Conservation (phyloP, 37 sponge, comb jelly and placozoan genomes). For the Eunapius fragilis region DNA sequence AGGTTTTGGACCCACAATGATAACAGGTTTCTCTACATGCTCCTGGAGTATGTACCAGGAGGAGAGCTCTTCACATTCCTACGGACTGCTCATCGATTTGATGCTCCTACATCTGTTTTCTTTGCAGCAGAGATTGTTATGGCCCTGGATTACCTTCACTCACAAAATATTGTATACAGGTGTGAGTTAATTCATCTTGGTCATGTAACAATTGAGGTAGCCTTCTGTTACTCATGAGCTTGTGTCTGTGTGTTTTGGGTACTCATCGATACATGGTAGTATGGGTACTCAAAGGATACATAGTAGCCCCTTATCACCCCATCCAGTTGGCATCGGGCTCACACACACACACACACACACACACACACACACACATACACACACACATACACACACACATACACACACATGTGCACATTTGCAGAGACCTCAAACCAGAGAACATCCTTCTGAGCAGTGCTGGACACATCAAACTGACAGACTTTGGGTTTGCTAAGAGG, state of each 20-base stretch:
- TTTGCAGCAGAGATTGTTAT: conserved; percentile 94
- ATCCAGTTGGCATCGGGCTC: too few relatives aligned
- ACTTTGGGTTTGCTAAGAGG: conserved; percentile 95
- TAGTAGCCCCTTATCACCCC: neutral
- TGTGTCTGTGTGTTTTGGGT: too few relatives aligned
- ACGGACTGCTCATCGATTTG: conserved; percentile 79
- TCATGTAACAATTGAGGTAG: neutral
- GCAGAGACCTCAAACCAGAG: conserved; percentile 91
- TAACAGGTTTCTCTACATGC: conserved; percentile 92
- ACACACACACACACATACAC: too few relatives aligned
- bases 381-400: neutral
- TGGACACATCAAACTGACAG: conserved; percentile 89
- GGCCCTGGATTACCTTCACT: conserved; percentile 90
- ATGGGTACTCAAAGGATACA: too few relatives aligned
- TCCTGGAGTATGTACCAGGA: conserved; percentile 86
- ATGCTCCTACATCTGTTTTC: conserved; percentile 71
- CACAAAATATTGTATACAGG: conserved; percentile 84
- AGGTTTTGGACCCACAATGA: conserved; percentile 90
- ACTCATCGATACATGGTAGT: too few relatives aligned
- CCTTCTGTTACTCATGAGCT: too few relatives aligned
- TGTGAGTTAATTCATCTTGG: neutral
- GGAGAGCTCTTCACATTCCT: conserved; percentile 97
- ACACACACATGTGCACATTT: neutral
- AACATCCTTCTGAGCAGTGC: conserved; percentile 82
- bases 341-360: neutral